These are phyloP conservation scores for Drosophila seguyi DNA, from an alignment of 1,140 invertebrate genomes.

Conservation along the genomic window DNA sequence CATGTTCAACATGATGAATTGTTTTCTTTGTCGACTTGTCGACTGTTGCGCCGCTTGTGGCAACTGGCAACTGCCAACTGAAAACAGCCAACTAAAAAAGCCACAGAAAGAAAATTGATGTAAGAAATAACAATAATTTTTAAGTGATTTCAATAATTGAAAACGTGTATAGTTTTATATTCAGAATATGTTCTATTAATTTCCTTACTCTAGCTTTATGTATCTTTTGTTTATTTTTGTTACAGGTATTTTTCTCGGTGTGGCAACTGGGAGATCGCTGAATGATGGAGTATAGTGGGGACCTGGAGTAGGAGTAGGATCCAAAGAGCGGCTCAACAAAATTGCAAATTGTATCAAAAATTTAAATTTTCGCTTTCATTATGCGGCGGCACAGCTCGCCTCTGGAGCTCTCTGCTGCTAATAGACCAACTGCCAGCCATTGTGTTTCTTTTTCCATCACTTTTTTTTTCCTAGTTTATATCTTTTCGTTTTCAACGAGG, in stretches of 20 bases:
- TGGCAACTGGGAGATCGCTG: constrained; percentile 31
- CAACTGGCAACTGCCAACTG: constrained; percentile 38
- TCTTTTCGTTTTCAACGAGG: constrained; percentile 31
- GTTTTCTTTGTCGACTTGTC: constrained; percentile 82
- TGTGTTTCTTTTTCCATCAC: constrained; percentile 65
- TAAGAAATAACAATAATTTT: background rate
- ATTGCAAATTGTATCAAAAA: constrained; percentile 82
- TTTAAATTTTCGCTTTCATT: constrained; percentile 83
- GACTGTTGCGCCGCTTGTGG: constrained; percentile 55
- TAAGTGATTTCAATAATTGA: background rate
- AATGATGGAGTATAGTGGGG: constrained; percentile 62
- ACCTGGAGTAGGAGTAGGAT: constrained; percentile 61
- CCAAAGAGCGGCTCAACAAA: constrained; percentile 43
- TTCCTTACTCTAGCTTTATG: too few species aligned
- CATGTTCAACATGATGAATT: constrained; percentile 80
- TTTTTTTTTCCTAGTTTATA: constrained; percentile 28
- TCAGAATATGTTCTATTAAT: background rate
- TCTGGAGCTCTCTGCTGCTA: constrained; percentile 62
- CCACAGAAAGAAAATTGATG: constrained; percentile 1
- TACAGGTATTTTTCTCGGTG: background rate
- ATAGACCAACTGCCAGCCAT: constrained; percentile 70
- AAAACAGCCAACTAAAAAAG: constrained; percentile 47
- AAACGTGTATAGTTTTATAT: background rate
- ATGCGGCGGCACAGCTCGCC: constrained; percentile 57
- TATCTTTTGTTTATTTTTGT: too few species aligned